These are phyloP conservation scores for Condylura cristata DNA, from an alignment of 2,113 vertebrate species.

Conservation along the genomic window DNA sequence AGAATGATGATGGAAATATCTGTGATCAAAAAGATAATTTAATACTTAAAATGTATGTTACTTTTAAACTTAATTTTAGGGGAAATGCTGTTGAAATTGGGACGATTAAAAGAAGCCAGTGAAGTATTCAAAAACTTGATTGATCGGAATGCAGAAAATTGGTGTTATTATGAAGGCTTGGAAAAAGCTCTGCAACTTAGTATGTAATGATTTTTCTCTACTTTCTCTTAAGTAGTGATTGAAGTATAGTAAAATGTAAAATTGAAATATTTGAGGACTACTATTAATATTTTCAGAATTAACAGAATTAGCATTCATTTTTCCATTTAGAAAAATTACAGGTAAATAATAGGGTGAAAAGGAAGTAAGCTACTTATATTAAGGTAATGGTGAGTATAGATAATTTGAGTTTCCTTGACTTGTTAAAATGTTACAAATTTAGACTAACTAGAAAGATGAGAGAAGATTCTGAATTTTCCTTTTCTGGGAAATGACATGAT, in stretches of 20 bases:
- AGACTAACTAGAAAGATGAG: neutral
- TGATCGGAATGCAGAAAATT: constrained; percentile 88
- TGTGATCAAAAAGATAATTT: constrained; percentile 47
- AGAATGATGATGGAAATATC: constrained; percentile 12
- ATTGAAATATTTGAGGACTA: neutral
- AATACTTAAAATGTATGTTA: constrained; percentile 59
- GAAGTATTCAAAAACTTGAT: constrained; percentile 87
- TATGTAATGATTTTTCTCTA: constrained; percentile 79
- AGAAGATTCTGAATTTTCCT: neutral
- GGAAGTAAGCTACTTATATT: constrained; percentile 43
- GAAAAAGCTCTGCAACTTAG: constrained; percentile 87
- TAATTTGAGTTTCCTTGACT: constrained; percentile 36
- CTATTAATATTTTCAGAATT: constrained; percentile 41
- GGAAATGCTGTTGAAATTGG: constrained; percentile 88
- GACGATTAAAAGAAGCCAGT: constrained; percentile 87
- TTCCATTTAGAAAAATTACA: constrained; percentile 43
- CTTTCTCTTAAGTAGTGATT: constrained; percentile 20
- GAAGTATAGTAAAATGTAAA: neutral
- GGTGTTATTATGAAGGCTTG: constrained; percentile 89
- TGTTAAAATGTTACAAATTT: constrained; percentile 9
- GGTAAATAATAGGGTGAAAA: neutral
- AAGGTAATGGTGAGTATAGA: neutral
- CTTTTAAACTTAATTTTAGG: constrained; percentile 83
- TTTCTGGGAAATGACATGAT: constrained; percentile 13
- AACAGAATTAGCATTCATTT: constrained; percentile 29